Evolutionary conservation across 2,113 vertebrate species (phyloP).

Genomic region (Hyla sarda): DNA sequence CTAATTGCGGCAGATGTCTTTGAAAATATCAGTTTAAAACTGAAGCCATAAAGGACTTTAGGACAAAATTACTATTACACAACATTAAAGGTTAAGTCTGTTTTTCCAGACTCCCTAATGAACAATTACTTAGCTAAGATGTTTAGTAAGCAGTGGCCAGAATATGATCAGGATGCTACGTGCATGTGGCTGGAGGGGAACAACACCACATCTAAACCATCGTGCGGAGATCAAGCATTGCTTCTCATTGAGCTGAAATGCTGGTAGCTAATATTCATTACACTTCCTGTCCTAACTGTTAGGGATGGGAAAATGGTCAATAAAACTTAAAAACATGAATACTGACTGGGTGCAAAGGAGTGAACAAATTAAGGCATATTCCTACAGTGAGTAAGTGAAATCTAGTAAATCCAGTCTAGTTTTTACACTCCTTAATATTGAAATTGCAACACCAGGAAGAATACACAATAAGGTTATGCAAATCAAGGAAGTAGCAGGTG

Average conservation of each 20-base stretch:
- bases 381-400: no score
- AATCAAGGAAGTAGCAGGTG: no score
- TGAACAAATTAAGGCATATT: no score
- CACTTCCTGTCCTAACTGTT: neutral
- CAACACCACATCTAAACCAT: neutral
- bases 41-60: neutral
- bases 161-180: neutral
- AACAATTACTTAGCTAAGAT: neutral
- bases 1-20: constrained; percentile 29
- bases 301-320: neutral
- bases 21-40: constrained; percentile 33
- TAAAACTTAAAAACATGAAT: no score
- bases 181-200: neutral
- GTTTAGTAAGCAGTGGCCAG: neutral
- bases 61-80: constrained; percentile 5
- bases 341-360: no score
- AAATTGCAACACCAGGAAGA: no score
- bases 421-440: no score
- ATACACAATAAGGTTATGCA: no score
- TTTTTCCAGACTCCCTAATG: constrained; percentile 6
- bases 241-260: neutral
- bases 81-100: neutral
- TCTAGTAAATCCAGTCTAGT: no score
- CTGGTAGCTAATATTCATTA: neutral
- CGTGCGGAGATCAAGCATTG: neutral